Base-by-base conservation (phyloP, 2,888 invertebrate species). In the Fragum fragum region DNA sequence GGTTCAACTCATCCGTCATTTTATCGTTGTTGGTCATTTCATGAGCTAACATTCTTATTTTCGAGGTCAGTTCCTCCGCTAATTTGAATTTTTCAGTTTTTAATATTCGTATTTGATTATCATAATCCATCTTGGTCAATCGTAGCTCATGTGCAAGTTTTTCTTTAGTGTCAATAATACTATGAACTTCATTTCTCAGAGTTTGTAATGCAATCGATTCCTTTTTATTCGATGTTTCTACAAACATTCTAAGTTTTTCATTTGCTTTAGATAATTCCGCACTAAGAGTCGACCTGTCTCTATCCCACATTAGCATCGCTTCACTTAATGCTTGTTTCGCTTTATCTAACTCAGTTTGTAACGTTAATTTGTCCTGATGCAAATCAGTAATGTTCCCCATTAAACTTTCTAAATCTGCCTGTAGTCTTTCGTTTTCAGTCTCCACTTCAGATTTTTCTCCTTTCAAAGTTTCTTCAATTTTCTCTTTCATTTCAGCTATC, bases 111-210 rank as follows among this genome's bases (percentile, higher is more conserved):
- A 87, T 80, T 11, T 80, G 85, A 32, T 90, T 88, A 36, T 91
- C 91, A 70, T 89, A 75, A 52, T 92, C 90, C 68, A 89, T 89
- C 76, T 87, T 88, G 1, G 87, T 75, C 16, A 89, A 80, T 52
- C 90, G 76, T 2, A 92, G 77, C 66, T 93, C 91, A 52, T 91
- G 89, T 11, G 82, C 80, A 18, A 93, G 83, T 42, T 89, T 90
- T 76, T 91, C 93, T 71, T 92, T 93, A 66, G 93, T 90, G 16
- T 89, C 88, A 59, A 92, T 87, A 73, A 92, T 87, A n/a, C 79
- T 86, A 55, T 93, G 90, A 14, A 93, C 91, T 74, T 94, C 94
- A 26, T 76, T 81, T 47, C 90, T 86, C 39, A 94, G 73, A 23
- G 86, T 86, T 55, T 89, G 89, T 55, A 92, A 82, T 0, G 83